Percentiles rank a stretch among this genome's conserved stretches.
These are phyloP conservation scores for Ammospiza caudacuta DNA, from an alignment of 2,113 vertebrate genomes.

Conservation along the genomic window DNA sequence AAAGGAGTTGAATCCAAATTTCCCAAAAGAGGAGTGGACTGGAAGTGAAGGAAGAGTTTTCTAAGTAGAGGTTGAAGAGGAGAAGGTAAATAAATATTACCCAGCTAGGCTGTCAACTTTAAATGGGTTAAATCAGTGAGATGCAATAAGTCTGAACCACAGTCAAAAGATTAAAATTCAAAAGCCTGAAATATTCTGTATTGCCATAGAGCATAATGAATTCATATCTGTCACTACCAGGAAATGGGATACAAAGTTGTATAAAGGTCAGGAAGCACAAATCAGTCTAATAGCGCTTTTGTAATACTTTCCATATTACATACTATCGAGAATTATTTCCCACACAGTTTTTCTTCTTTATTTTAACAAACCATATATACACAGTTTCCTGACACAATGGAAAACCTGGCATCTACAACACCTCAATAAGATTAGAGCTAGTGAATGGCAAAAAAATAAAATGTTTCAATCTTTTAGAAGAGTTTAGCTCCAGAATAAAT, in stretches of 20 bases:
- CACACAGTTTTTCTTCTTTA: background rate
- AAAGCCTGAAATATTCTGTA: background rate
- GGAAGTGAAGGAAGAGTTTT: background rate
- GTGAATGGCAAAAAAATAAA: background rate
- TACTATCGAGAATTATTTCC: conserved; percentile 6
- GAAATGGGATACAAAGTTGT: conserved; percentile 6
- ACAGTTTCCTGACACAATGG: conserved; percentile 3
- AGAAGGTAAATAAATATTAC: background rate
- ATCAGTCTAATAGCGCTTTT: background rate
- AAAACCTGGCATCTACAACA: background rate
- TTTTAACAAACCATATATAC: background rate
- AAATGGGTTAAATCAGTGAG: background rate
- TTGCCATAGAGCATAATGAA: background rate
- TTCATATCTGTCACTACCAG: background rate
- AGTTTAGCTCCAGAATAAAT: background rate
- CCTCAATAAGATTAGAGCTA: background rate
- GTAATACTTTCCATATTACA: conserved; percentile 35
- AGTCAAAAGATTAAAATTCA: background rate
- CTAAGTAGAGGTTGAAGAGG: background rate
- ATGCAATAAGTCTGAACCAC: background rate
- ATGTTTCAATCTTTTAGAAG: background rate
- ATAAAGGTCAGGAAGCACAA: conserved; percentile 43
- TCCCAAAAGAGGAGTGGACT: background rate
- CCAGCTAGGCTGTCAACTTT: background rate
- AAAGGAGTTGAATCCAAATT: background rate